Base-by-base conservation (phyloP, 1,140 invertebrate genomes). In the Camponotus pennsylvanicus region DNA sequence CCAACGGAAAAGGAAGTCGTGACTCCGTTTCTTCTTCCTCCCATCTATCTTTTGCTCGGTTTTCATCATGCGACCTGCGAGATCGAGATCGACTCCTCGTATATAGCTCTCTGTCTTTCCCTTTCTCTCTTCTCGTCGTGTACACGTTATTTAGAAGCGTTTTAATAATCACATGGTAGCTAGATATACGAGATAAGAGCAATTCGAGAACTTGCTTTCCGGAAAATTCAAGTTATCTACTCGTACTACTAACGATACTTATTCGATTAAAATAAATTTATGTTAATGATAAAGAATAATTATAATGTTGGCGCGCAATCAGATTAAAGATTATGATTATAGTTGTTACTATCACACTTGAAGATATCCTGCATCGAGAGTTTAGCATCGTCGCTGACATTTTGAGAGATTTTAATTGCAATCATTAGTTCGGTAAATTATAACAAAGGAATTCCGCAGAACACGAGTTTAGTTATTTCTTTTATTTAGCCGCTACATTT, bases 1-100 rank as follows among this genome's bases (percentile, higher is more conserved):
- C 13, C 70, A 70, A 59, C 88, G 90, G 89, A 91, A 89, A 88
- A 89, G 89, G 88, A 91, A 90, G 82, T 91, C 88, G 89, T 88
- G 88, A 89, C 87, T 90, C 83, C 21, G 66, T 80, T 34, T 40
- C 67, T 89, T 76, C 66, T 40, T 70, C 34, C 49, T 71, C 37
- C 40, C 55, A 18, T 64, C 27, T 59, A 27, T 4, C 32, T n/a
- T 59, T 69, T 67, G 55, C 69, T 69, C 59, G 32, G 15, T 57
- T 57, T 59, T 83, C 64, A 40, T 64, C 45, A 13, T 61, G 73
- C 73, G 45, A 57, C 18, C 32, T 37, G 18, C 49, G 59, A 55
- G 9, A 78, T 66, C 45, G 34, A 64, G 49, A 52, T 18, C 49
- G 6, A 18, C 9, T 52, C 66, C 59, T 76, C 18, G 15, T 18